A percentile compares a stretch with the other conserved stretches of the same genome.
Conservation (phyloP, 2,888 invertebrate genomes). For the Chalcis sispes region DNA sequence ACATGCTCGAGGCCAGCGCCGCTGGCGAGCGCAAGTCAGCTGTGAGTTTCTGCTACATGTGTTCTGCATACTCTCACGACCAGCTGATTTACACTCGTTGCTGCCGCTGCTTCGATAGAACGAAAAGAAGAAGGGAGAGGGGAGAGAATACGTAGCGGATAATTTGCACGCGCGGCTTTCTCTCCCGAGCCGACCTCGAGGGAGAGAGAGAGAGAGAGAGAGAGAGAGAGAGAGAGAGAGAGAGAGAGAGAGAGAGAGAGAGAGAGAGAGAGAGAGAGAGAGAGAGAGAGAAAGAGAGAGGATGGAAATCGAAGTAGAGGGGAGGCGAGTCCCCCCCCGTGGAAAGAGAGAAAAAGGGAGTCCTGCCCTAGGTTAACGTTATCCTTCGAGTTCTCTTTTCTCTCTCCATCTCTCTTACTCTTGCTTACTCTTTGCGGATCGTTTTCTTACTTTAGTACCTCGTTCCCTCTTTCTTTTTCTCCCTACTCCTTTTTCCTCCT, state of each 20-base stretch:
- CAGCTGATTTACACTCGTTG: constrained; percentile 63
- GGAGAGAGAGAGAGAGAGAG: not conserved
- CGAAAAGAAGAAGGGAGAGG: not conserved
- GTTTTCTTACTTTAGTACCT: not conserved
- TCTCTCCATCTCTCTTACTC: constrained; percentile 26
- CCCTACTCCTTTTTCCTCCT: not conserved
- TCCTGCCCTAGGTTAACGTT: constrained; percentile 73
- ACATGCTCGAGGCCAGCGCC: no score
- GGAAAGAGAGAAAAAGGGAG: constrained; percentile 2
- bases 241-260: not conserved
- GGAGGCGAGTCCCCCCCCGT: not conserved
- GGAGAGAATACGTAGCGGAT: constrained; percentile 23
- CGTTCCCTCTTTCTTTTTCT: not conserved
- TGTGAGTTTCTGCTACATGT: not conserved
- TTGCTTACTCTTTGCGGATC: not conserved
- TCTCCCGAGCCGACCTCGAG: not conserved
- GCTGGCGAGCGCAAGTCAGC: not conserved
- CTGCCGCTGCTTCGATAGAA: constrained; percentile 3
- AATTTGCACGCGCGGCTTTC: constrained; percentile 33
- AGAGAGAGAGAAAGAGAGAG: not conserved
- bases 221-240: not conserved
- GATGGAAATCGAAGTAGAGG: not conserved
- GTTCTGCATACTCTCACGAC: constrained; percentile 53
- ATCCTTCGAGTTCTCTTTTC: constrained; percentile 64
- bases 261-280: not conserved